Conservation (phyloP, 2,888 invertebrate species). For the Ectemnius cavifrons region DNA sequence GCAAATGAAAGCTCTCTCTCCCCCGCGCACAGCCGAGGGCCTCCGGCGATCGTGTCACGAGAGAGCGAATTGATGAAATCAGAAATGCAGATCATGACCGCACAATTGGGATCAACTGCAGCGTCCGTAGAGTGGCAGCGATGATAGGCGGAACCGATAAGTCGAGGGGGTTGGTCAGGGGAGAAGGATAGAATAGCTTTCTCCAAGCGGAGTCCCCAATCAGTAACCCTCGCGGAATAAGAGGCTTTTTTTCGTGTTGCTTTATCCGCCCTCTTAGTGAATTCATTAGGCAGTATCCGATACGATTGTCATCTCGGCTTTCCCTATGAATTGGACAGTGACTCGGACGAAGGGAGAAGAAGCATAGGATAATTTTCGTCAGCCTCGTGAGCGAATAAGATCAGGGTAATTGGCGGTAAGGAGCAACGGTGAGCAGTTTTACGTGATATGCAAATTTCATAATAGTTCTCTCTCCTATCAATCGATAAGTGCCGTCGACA, state of each 20-base stretch:
- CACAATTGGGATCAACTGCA: conserved; percentile 63
- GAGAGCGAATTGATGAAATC: conserved; percentile 67
- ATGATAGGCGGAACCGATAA: conserved; percentile 10
- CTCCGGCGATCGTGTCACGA: conserved; percentile 37
- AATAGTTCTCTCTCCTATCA: background rate
- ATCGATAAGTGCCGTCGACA: conserved; percentile 8
- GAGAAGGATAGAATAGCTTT: conserved; percentile 5
- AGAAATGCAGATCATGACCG: conserved; percentile 68
- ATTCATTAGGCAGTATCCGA: background rate
- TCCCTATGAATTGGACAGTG: no score
- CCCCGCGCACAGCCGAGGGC: background rate
- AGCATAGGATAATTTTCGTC: no score
- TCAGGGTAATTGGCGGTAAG: conserved; percentile 9
- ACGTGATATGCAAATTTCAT: conserved; percentile 11
- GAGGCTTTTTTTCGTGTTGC: conserved; percentile 51
- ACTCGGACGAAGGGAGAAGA: no score
- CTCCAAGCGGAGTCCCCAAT: background rate
- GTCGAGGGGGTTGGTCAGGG: background rate
- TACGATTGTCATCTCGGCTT: background rate
- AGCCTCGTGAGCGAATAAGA: no score
- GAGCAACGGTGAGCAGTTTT: conserved; percentile 12
- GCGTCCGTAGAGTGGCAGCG: conserved; percentile 2
- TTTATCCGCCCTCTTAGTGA: conserved; percentile 20
- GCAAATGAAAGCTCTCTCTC: conserved; percentile 64
- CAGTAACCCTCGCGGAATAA: conserved; percentile 44